Evolutionary conservation across 2,797 vertebrate species (phyloP).

Genomic region (Jordanella pulchra): DNA sequence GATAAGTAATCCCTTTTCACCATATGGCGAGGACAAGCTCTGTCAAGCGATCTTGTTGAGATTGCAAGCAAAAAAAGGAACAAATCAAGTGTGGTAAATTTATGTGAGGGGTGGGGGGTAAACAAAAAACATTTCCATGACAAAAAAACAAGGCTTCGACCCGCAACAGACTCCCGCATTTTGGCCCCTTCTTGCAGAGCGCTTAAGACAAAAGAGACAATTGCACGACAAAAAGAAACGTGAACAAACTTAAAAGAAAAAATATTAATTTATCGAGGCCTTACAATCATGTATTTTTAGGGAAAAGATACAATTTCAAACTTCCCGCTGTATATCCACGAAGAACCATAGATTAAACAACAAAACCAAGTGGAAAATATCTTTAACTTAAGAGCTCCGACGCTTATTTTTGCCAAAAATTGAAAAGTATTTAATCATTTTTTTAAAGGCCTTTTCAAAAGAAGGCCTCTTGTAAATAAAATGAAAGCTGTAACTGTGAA

Average conservation of each 20-base stretch:
- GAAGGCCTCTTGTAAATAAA: constrained; percentile 48
- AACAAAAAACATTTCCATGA: constrained; percentile 97
- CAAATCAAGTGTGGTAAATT: constrained; percentile 97
- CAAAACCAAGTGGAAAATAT: constrained; percentile 17
- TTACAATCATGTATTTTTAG: background rate
- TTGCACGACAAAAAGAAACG: background rate
- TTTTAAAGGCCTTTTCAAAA: constrained; percentile 27
- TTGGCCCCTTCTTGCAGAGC: constrained; percentile 82
- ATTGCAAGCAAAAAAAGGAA: constrained; percentile 89
- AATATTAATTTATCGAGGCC: background rate
- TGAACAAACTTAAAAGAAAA: background rate
- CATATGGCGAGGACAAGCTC: constrained; percentile 90
- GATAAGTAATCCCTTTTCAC: constrained; percentile 79
- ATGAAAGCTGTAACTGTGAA: constrained; percentile 10
- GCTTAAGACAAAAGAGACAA: constrained; percentile 44
- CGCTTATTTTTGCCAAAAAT: background rate
- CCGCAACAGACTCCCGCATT: constrained; percentile 85
- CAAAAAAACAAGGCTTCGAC: constrained; percentile 88
- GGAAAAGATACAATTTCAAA: background rate
- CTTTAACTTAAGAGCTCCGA: constrained; percentile 8
- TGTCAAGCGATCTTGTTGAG: constrained; percentile 92
- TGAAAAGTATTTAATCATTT: constrained; percentile 14
- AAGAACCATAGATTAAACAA: background rate
- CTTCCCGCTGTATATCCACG: background rate
- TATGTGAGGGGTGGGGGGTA: constrained; percentile 91